These are phyloP conservation scores for Rousettus madagascariensis DNA, from an alignment of 2,797 vertebrate species.

Conservation along the genomic window DNA sequence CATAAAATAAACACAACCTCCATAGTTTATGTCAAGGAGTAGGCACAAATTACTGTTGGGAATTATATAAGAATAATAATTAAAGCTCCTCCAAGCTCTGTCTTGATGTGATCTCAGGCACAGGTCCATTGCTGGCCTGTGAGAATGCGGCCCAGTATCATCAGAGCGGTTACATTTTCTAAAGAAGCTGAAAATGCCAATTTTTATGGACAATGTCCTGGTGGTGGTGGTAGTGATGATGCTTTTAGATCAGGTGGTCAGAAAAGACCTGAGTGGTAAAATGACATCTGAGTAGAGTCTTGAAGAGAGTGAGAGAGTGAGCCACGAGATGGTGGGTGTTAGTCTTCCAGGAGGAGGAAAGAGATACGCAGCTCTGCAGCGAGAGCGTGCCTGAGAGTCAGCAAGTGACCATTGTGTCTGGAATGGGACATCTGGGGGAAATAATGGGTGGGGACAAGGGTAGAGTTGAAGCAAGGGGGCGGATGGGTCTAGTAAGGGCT, in stretches of 20 bases:
- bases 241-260: background rate
- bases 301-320: background rate
- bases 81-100: background rate
- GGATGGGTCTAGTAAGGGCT: background rate
- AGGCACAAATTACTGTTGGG: background rate
- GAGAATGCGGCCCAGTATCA: background rate
- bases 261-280: background rate
- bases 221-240: background rate
- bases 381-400: background rate
- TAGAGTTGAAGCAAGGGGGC: background rate
- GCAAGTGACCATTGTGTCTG: background rate
- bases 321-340: background rate
- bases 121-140: background rate
- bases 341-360: background rate
- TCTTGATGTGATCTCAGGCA: background rate
- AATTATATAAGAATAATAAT: background rate
- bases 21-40: background rate
- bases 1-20: background rate
- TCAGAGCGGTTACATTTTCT: background rate
- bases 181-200: background rate
- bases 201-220: background rate
- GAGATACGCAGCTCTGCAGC: fast-evolving
- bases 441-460: background rate
- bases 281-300: background rate
- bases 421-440: background rate